Conservation (phyloP, 1,140 invertebrate species). For the Polypedilum pembai region DNA sequence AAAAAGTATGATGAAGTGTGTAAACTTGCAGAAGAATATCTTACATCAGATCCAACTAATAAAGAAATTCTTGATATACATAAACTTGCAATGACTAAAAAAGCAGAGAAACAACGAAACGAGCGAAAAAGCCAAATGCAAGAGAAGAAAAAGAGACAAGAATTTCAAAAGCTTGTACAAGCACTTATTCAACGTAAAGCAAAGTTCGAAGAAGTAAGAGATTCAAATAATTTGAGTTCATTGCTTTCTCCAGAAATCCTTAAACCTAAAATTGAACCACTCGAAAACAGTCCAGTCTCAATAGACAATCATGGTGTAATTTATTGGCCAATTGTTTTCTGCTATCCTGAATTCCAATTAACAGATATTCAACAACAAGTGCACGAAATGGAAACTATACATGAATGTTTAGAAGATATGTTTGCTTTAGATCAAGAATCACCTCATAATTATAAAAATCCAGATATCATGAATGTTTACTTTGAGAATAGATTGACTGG, state of each 20-base stretch:
- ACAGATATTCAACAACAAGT: slow-evolving; percentile 69
- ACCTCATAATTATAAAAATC: slow-evolving; percentile 57
- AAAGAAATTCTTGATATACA: slow-evolving; percentile 52
- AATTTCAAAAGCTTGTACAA: slow-evolving; percentile 43
- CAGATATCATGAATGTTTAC: slow-evolving; percentile 63
- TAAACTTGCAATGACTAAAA: slow-evolving; percentile 49
- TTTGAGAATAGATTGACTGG: slow-evolving; percentile 64
- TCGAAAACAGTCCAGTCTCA: slow-evolving; percentile 39
- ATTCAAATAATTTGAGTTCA: neutral
- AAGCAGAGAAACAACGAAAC: slow-evolving; percentile 54
- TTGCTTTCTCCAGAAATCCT: slow-evolving; percentile 38
- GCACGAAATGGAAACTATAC: slow-evolving; percentile 60
- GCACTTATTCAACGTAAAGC: slow-evolving; percentile 47
- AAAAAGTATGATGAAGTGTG: slow-evolving; percentile 65
- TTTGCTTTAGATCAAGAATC: slow-evolving; percentile 56
- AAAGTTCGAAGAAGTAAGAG: slow-evolving; percentile 47
- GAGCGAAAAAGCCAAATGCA: slow-evolving; percentile 50
- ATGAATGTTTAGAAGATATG: slow-evolving; percentile 61
- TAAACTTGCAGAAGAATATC: slow-evolving; percentile 62
- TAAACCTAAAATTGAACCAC: slow-evolving; percentile 42
- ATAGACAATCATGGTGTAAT: slow-evolving; percentile 48
- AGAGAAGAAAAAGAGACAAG: slow-evolving; percentile 47
- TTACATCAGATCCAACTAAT: slow-evolving; percentile 51
- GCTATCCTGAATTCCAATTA: slow-evolving; percentile 71
- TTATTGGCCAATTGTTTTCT: slow-evolving; percentile 73